phyloP scores from a whole-genome alignment of 2,888 invertebrate species.

The Tryphoninae sp. region DNA sequence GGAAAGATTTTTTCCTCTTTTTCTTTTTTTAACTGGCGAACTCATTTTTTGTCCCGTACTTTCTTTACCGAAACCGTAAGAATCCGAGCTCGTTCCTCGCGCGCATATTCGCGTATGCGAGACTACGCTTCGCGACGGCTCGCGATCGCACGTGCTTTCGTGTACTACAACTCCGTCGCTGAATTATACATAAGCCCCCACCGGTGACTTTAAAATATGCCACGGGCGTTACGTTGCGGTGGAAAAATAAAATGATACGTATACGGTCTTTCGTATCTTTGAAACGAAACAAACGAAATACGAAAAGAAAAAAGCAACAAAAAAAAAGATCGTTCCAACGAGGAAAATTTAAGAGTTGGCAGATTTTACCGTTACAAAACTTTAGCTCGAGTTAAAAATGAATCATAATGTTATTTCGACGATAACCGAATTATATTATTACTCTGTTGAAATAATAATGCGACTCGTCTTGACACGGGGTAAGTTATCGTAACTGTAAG shows the following conservation, averaged over 20 bases:
- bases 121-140: slow-evolving; percentile 50
- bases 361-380: too few species aligned
- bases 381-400: not conserved
- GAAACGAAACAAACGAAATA: too few species aligned
- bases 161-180: slow-evolving; percentile 75
- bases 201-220: slow-evolving; percentile 75
- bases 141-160: slow-evolving; percentile 71
- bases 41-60: slow-evolving; percentile 16
- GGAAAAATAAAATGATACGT: slow-evolving; percentile 55
- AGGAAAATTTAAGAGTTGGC: too few species aligned
- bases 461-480: not conserved
- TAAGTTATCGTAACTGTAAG: not conserved
- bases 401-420: not conserved
- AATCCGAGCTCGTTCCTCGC: slow-evolving; percentile 74
- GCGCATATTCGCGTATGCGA: slow-evolving; percentile 66
- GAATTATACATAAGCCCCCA: slow-evolving; percentile 79
- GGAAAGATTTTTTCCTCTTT: not conserved
- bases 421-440: too few species aligned
- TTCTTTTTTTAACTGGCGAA: slow-evolving; percentile 1
- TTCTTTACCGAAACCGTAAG: slow-evolving; percentile 64
- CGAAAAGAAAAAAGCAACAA: too few species aligned
- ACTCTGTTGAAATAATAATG: too few species aligned
- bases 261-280: not conserved
- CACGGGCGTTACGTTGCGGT: slow-evolving; percentile 72
- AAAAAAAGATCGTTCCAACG: too few species aligned